Evolutionary conservation across 2,113 vertebrate genomes (phyloP).

Genomic region (Aythya baeri): DNA sequence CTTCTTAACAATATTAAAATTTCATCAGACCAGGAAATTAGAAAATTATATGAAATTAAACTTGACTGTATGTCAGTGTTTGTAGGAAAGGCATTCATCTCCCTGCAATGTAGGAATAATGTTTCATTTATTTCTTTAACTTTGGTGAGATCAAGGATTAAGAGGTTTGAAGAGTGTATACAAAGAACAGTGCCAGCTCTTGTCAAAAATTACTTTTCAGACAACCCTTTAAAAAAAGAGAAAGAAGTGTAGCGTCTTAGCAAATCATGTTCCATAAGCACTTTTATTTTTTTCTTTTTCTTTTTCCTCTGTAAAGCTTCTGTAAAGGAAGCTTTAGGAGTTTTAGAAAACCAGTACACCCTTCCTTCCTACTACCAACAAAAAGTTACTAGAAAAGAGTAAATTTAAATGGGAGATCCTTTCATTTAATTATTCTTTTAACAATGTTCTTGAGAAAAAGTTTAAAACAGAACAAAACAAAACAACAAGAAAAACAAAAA

Average conservation of each 20-base stretch:
- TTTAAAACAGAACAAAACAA: not conserved
- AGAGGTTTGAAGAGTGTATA: not conserved
- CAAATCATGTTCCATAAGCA: not conserved
- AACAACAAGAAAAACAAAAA: not conserved
- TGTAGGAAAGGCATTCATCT: not conserved
- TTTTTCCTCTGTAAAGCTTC: not conserved
- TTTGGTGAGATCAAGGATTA: not conserved
- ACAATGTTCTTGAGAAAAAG: not conserved
- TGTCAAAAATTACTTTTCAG: not conserved
- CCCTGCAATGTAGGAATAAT: not conserved
- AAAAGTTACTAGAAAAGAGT: not conserved
- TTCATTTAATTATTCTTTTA: not conserved
- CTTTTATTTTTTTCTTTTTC: not conserved
- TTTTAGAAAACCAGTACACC: not conserved
- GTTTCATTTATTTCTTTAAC: not conserved
- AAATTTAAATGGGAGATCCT: not conserved
- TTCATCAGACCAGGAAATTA: not conserved
- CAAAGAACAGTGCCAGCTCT: not conserved
- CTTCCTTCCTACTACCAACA: not conserved
- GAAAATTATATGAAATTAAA: not conserved
- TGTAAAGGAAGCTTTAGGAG: not conserved
- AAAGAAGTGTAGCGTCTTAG: not conserved
- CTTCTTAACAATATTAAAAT: not conserved
- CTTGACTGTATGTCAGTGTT: not conserved
- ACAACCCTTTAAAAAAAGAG: not conserved